These are phyloP conservation scores for Neodontobutis hainanensis DNA, from an alignment of 2,113 vertebrate species.

Conservation along the genomic window DNA sequence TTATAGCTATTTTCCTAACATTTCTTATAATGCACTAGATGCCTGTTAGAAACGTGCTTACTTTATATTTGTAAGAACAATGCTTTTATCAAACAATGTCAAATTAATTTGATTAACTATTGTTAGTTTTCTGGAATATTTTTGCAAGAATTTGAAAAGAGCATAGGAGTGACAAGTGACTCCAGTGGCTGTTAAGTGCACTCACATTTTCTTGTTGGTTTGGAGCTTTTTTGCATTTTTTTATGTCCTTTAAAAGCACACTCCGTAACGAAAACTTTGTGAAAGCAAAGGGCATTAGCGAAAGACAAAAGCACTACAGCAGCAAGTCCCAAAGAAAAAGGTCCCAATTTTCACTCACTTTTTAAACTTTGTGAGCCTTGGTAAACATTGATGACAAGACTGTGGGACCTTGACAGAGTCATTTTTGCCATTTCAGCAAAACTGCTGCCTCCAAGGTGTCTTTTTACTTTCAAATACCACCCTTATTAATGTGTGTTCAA, in stretches of 20 bases:
- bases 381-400: not conserved
- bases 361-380: not conserved
- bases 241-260: no score
- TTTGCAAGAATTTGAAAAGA: not conserved
- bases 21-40: slow-evolving; percentile 1
- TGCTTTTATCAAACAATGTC: not conserved
- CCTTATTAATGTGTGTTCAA: not conserved
- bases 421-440: not conserved
- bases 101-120: slow-evolving; percentile 5
- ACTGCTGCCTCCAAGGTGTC: not conserved
- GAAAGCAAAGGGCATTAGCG: not conserved
- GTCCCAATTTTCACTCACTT: not conserved
- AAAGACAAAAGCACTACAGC: slow-evolving; percentile 4
- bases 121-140: not conserved
- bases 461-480: not conserved
- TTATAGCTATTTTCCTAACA: slow-evolving; percentile 10
- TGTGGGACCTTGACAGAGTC: not conserved
- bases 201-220: not conserved
- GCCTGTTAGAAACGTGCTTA: not conserved
- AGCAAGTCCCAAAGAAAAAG: not conserved
- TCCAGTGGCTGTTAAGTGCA: not conserved
- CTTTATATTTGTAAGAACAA: not conserved
- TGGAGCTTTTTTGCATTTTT: not conserved
- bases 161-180: not conserved
- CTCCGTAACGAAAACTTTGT: not conserved